Percentiles rank a stretch among this genome's conserved stretches.
phyloP scores from a whole-genome alignment of 1,140 invertebrate species.

The Drosophila nigrodunni region DNA sequence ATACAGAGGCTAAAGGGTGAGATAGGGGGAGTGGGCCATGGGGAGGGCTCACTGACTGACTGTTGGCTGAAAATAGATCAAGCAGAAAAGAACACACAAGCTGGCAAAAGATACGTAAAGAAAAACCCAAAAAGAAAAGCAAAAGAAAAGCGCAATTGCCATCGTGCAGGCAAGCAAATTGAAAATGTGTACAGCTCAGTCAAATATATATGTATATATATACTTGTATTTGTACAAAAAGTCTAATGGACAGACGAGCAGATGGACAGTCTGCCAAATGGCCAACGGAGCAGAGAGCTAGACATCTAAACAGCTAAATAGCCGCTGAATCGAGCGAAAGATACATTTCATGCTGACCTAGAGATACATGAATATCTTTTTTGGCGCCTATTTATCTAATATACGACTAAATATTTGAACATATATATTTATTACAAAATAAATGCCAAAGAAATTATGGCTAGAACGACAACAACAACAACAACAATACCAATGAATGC shows the following conservation, averaged over 20 bases:
- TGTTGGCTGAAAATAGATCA: slow-evolving; percentile 73
- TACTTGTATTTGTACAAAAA: not conserved
- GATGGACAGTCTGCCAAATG: slow-evolving; percentile 15
- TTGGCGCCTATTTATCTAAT: slow-evolving; percentile 45
- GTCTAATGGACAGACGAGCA: slow-evolving; percentile 21
- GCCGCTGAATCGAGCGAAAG: slow-evolving; percentile 36
- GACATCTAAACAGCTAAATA: not conserved
- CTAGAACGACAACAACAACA: slow-evolving; percentile 15
- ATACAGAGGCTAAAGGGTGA: not conserved
- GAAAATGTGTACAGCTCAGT: slow-evolving; percentile 35
- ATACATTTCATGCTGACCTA: slow-evolving; percentile 61
- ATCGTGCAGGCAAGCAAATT: slow-evolving; percentile 35
- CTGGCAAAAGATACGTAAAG: not conserved
- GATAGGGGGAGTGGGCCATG: not conserved
- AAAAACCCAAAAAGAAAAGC: not conserved
- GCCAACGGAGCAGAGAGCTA: slow-evolving; percentile 2
- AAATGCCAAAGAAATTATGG: slow-evolving; percentile 58
- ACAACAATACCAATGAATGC: slow-evolving; percentile 42
- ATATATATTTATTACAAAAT: slow-evolving; percentile 45
- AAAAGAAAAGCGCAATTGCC: slow-evolving; percentile 64
- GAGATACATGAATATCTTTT: slow-evolving; percentile 43
- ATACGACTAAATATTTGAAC: slow-evolving; percentile 42
- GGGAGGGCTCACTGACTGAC: slow-evolving; percentile 16
- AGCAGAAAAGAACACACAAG: slow-evolving; percentile 55
- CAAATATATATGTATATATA: slow-evolving; percentile 8